Evolutionary conservation across 2,113 vertebrate genomes (phyloP).

Genomic region (Alligator mississippiensis): DNA sequence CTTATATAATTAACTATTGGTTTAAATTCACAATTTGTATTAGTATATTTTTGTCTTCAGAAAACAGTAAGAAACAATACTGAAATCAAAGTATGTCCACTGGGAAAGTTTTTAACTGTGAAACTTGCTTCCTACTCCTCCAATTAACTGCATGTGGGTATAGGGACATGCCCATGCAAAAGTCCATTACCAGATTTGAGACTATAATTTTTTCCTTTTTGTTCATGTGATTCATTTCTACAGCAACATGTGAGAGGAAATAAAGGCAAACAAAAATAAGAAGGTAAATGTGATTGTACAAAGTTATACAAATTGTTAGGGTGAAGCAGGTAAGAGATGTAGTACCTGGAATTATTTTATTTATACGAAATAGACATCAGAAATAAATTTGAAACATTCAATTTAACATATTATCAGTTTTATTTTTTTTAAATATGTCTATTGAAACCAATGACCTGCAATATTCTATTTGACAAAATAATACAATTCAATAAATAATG

Average conservation of each 20-base stretch:
- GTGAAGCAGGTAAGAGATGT: neutral
- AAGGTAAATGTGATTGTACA: constrained; percentile 5
- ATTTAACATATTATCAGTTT: neutral
- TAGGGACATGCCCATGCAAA: neutral
- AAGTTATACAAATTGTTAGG: neutral
- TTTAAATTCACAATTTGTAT: neutral
- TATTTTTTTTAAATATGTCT: neutral
- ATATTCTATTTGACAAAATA: neutral
- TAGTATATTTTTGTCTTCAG: neutral
- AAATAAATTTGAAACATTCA: too few species aligned
- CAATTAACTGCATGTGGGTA: neutral
- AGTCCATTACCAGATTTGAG: neutral
- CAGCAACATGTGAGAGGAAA: neutral
- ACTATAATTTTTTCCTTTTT: neutral
- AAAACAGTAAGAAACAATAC: neutral
- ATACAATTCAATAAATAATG: neutral
- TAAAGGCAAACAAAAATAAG: neutral
- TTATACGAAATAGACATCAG: too few species aligned
- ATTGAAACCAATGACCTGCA: neutral
- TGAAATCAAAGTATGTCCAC: neutral
- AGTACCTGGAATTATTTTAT: neutral
- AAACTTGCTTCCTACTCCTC: neutral
- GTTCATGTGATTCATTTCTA: constrained; percentile 4
- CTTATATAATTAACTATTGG: neutral
- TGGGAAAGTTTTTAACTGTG: neutral